phyloP scores from a whole-genome alignment of 2,888 invertebrate species.

The Limulus polyphemus region DNA sequence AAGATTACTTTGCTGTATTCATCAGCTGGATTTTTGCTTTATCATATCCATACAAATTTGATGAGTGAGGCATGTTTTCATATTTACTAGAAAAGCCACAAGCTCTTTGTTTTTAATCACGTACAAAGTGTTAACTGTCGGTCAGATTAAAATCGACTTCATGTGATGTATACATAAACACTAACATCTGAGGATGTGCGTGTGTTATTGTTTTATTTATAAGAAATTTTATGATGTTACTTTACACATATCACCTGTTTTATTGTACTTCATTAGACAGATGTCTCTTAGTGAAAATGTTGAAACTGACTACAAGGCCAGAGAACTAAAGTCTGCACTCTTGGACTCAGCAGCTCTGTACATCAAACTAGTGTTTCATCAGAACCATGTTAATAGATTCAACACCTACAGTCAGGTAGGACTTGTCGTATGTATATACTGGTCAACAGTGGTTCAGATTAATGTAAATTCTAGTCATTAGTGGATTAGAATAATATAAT shows the following conservation, averaged over 20 bases:
- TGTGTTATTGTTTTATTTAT: neutral
- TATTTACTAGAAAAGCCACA: no score
- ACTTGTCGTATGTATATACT: no score
- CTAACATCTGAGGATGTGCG: neutral
- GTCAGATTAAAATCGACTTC: no score
- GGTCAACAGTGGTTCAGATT: no score
- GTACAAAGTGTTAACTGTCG: no score
- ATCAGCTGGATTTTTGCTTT: no score
- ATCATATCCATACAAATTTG: no score
- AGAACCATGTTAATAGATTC: constrained; percentile 66
- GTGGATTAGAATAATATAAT: no score
- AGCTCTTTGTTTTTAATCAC: no score
- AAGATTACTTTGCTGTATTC: no score
- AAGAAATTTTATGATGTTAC: constrained; percentile 1
- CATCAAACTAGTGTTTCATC: constrained; percentile 69
- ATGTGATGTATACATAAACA: neutral
- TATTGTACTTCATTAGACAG: constrained; percentile 42
- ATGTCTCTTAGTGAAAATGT: constrained; percentile 66
- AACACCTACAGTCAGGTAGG: constrained; percentile 68
- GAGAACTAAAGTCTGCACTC: constrained; percentile 69
- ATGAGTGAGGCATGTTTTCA: no score
- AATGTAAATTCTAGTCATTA: no score
- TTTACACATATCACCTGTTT: neutral
- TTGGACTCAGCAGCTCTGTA: constrained; percentile 62
- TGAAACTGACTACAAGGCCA: constrained; percentile 61